Evolutionary conservation across 2,888 invertebrate species (phyloP).

Genomic region (Eurytoma californica): DNA sequence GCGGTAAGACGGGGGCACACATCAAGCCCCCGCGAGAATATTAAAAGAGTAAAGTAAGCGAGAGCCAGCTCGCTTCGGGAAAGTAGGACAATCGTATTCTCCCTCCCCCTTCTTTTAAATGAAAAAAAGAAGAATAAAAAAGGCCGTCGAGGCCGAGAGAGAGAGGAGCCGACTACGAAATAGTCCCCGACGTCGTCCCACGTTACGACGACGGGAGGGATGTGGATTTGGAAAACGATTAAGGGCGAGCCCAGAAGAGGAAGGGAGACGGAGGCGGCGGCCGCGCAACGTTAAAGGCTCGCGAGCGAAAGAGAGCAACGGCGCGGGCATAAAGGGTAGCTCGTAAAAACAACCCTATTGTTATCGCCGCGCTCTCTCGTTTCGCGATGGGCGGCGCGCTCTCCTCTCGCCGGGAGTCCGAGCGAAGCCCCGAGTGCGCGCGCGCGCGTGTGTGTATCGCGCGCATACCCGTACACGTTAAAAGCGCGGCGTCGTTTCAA

Average conservation of each 20-base stretch:
- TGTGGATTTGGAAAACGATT: conserved; percentile 49
- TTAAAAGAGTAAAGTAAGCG: conserved; percentile 33
- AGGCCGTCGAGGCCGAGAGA: not conserved
- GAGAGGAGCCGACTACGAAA: conserved; percentile 30
- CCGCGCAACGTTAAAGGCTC: conserved; percentile 10
- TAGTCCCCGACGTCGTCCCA: not conserved
- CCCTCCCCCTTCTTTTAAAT: conserved; percentile 25
- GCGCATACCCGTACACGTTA: not conserved
- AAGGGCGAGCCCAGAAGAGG: conserved; percentile 39
- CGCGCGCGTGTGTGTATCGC: not conserved
- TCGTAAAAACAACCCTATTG: conserved; percentile 72
- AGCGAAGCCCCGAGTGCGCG: no score
- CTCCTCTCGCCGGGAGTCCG: not conserved
- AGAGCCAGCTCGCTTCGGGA: not conserved
- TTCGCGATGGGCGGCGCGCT: conserved; percentile 64
- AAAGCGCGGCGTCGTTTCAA: not conserved
- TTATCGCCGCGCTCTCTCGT: conserved; percentile 64
- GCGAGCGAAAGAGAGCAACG: conserved; percentile 55
- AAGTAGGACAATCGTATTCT: not conserved
- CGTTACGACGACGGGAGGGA: no score
- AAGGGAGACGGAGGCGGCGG: conserved; percentile 45
- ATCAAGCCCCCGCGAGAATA: conserved; percentile 17
- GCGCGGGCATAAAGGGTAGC: conserved; percentile 50
- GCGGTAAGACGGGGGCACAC: not conserved
- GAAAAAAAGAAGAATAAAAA: conserved; percentile 21